phyloP scores from a whole-genome alignment of 2,797 vertebrate genomes.

The Nyctalus aviator region DNA sequence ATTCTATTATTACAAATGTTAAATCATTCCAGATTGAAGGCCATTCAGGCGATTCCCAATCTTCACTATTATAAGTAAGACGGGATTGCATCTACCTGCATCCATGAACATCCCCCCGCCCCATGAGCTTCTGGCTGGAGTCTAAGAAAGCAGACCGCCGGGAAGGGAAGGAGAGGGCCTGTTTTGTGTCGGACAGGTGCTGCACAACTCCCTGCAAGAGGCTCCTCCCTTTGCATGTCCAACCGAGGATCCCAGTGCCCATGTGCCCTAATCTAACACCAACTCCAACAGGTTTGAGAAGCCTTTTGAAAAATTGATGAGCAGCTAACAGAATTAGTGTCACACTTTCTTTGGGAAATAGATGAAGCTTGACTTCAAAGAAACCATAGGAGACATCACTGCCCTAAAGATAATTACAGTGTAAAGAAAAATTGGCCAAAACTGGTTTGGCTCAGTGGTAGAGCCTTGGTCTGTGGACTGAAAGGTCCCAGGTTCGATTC shows the following conservation, averaged over 20 bases:
- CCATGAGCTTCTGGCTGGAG: neutral
- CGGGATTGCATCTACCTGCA: neutral
- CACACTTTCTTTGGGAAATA: neutral
- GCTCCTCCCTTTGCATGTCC: neutral
- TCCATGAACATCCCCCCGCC: neutral
- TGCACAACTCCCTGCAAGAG: neutral
- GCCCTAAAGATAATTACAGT: neutral
- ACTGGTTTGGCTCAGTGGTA: too few relatives aligned
- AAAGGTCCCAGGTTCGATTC: too few relatives aligned
- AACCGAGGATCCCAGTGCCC: neutral
- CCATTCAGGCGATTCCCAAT: neutral
- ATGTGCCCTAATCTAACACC: neutral
- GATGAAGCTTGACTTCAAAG: neutral
- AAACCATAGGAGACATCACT: neutral
- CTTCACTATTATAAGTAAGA: neutral
- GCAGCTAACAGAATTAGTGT: neutral
- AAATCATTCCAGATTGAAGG: neutral
- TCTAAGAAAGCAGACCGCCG: neutral
- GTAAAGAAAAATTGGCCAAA: neutral
- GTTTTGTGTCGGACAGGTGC: neutral
- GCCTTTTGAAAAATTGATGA: neutral
- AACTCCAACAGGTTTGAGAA: neutral
- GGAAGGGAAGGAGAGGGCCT: neutral
- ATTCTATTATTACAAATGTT: neutral
- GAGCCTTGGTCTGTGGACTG: too few relatives aligned